These are phyloP conservation scores for Wasmannia auropunctata DNA, from an alignment of 1,140 invertebrate genomes.

Conservation along the genomic window DNA sequence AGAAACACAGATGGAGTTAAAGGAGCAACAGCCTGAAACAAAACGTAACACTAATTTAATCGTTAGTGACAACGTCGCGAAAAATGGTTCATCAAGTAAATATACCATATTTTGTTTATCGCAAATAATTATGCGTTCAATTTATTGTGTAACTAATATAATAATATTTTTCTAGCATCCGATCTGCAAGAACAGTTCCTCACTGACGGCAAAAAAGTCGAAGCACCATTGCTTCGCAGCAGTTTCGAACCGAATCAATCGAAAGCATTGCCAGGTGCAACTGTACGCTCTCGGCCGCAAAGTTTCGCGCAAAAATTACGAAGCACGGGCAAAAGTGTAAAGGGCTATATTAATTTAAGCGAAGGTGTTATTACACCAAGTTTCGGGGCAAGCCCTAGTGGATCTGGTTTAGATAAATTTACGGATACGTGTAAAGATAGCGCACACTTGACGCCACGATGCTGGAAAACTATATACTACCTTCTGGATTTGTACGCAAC, in stretches of 20 bases:
- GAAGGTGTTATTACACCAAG: slow-evolving; percentile 91
- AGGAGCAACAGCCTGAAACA: slow-evolving; percentile 88
- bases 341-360: slow-evolving; percentile 90
- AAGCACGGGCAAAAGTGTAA: slow-evolving; percentile 93
- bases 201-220: slow-evolving; percentile 79
- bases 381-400: slow-evolving; percentile 87
- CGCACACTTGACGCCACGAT: slow-evolving; percentile 89
- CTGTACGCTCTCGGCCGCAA: slow-evolving; percentile 90
- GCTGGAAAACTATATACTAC: slow-evolving; percentile 98
- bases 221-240: slow-evolving; percentile 83
- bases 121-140: background rate
- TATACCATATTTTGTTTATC: slow-evolving; percentile 30
- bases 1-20: slow-evolving; percentile 95
- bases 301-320: slow-evolving; percentile 94
- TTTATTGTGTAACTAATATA: background rate
- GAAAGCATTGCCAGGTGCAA: slow-evolving; percentile 87
- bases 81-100: slow-evolving; percentile 87
- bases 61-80: slow-evolving; percentile 80
- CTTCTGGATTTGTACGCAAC: slow-evolving; percentile 96
- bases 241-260: slow-evolving; percentile 81
- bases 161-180: slow-evolving; percentile 84
- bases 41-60: slow-evolving; percentile 84
- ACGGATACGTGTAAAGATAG: slow-evolving; percentile 85
- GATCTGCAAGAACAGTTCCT: slow-evolving; percentile 88
- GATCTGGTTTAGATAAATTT: slow-evolving; percentile 87